Conservation (phyloP, 2,888 invertebrate genomes). For the Steromphala cineraria region DNA sequence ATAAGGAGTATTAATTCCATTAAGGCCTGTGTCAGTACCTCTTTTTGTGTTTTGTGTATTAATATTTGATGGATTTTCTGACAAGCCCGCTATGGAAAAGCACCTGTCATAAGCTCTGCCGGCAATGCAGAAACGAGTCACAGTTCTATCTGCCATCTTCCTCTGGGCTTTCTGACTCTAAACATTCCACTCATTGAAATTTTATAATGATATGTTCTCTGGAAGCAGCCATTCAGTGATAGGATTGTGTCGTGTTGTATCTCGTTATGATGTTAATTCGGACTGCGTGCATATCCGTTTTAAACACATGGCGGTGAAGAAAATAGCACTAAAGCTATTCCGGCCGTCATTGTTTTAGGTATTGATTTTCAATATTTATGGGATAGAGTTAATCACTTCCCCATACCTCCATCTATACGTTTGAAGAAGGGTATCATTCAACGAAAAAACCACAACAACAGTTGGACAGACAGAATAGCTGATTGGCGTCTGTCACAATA, state of each 20-base stretch:
- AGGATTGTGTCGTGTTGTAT: conserved; percentile 2
- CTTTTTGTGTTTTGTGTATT: neutral
- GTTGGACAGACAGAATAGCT: conserved; percentile 7
- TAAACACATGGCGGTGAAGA: neutral
- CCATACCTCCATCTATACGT: neutral
- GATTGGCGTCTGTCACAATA: conserved; percentile 18
- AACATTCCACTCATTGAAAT: neutral
- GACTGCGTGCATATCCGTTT: neutral
- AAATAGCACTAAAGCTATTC: neutral
- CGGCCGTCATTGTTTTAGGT: conserved; percentile 7
- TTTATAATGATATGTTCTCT: neutral
- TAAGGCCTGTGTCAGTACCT: too few species aligned
- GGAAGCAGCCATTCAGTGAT: neutral
- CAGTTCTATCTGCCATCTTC: neutral
- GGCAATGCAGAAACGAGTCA: neutral
- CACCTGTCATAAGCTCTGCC: neutral
- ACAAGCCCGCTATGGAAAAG: neutral
- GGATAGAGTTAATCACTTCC: conserved; percentile 15
- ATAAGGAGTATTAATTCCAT: too few species aligned
- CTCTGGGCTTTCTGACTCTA: too few species aligned
- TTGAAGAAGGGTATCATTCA: conserved; percentile 1
- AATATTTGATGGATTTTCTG: conserved; percentile 17
- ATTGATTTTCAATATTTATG: conserved; percentile 9
- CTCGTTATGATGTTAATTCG: conserved; percentile 11
- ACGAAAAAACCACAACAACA: neutral